These are phyloP conservation scores for Cladopsammia gracilis DNA, from an alignment of 64 coral and sea anemone species.

Conservation along the genomic window DNA sequence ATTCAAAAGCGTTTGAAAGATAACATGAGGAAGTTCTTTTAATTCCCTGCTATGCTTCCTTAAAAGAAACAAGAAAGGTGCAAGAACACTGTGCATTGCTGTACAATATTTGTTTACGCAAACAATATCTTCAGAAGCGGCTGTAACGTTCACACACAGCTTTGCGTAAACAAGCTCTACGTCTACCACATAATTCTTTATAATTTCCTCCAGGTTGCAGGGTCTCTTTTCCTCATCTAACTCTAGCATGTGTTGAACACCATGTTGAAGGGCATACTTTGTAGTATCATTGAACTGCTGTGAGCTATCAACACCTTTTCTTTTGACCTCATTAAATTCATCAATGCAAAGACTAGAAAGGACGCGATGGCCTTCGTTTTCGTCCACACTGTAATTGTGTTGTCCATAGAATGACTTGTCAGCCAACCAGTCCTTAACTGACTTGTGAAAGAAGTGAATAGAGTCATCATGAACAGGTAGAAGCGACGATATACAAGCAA, in stretches of 20 bases:
- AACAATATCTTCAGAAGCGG: neutral
- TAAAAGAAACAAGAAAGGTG: neutral
- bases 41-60: neutral
- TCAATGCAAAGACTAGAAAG: neutral
- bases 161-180: no score
- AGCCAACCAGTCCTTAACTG: constrained; percentile 22
- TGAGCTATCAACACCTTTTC: neutral
- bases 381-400: neutral
- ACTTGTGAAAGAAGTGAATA: constrained; percentile 27
- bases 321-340: neutral
- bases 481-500: neutral
- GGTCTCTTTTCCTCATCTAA: neutral
- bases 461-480: constrained; percentile 13
- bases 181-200: no score
- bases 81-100: neutral
- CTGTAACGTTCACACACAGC: neutral
- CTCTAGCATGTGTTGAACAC: neutral
- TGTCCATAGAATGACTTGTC: neutral
- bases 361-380: neutral
- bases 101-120: neutral
- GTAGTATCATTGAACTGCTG: neutral
- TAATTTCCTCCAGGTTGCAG: neutral
- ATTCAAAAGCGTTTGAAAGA: constrained; percentile 13
- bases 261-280: neutral
- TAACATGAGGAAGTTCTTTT: neutral